These are phyloP conservation scores for Macrophya annulata DNA, from an alignment of 2,888 invertebrate genomes.

Conservation along the genomic window DNA sequence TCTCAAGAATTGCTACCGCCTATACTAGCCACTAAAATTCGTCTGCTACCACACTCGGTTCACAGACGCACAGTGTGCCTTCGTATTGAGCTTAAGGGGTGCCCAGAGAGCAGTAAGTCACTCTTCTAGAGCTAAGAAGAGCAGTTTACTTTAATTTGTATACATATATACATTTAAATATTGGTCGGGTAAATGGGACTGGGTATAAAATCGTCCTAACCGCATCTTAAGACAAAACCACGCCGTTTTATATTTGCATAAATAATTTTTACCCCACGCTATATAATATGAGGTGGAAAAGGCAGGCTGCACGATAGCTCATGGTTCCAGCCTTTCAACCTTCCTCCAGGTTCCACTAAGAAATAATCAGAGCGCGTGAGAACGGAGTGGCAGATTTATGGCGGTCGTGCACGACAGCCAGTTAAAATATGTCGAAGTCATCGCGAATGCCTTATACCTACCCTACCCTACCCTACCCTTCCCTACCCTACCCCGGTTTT, in stretches of 20 bases:
- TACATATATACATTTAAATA: background rate
- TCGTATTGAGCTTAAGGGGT: conserved; percentile 88
- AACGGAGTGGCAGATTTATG: conserved; percentile 76
- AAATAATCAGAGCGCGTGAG: conserved; percentile 72
- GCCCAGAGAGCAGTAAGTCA: conserved; percentile 83
- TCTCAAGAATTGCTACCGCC: conserved; percentile 86
- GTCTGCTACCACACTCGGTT: conserved; percentile 88
- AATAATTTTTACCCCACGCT: conserved; percentile 69
- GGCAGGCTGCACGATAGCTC: conserved; percentile 32
- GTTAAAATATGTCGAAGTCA: conserved; percentile 60
- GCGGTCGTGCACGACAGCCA: conserved; percentile 72
- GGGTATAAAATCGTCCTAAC: background rate
- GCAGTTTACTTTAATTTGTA: conserved; percentile 25
- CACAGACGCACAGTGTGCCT: conserved; percentile 88
- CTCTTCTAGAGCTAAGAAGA: no score
- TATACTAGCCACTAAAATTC: conserved; percentile 86
- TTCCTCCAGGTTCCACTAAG: conserved; percentile 69
- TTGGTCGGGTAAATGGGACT: background rate
- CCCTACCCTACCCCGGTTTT: background rate
- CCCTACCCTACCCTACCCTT: background rate
- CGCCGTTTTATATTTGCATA: conserved; percentile 64
- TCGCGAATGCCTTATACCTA: conserved; percentile 35
- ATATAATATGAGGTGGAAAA: conserved; percentile 29
- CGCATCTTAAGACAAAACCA: conserved; percentile 14
- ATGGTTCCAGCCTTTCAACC: background rate